phyloP scores from a whole-genome alignment of 2,113 vertebrate genomes.

The Chloropsis hardwickii region DNA sequence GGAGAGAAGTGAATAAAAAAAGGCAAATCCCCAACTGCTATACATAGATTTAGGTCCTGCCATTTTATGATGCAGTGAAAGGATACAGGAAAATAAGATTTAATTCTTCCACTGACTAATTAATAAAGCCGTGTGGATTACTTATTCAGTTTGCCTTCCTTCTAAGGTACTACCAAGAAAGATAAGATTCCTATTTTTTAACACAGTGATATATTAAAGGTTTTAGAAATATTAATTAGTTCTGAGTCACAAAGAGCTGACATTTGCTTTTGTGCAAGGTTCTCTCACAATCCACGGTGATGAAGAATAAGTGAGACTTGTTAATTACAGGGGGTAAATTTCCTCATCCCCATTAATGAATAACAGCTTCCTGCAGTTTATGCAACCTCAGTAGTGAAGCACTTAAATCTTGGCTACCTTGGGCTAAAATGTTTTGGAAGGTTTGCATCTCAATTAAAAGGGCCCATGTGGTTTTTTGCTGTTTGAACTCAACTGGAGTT shows the following conservation, averaged over 20 bases:
- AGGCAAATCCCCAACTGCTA: background rate
- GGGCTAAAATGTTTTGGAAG: background rate
- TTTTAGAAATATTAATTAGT: background rate
- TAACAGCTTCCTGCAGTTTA: background rate
- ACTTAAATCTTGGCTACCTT: background rate
- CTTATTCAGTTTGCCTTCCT: background rate
- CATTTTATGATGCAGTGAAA: background rate
- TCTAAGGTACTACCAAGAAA: background rate
- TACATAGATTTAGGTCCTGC: background rate
- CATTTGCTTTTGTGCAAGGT: slow-evolving; percentile 4
- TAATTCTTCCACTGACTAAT: background rate
- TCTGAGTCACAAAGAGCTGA: slow-evolving; percentile 6
- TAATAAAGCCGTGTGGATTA: background rate
- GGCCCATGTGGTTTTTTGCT: background rate
- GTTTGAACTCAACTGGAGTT: background rate
- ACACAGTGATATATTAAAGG: background rate
- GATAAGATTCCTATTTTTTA: background rate
- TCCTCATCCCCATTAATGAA: background rate
- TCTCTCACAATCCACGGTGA: background rate
- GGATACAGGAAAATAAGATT: background rate
- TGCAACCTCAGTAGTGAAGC: background rate
- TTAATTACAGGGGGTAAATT: background rate
- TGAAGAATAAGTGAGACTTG: background rate
- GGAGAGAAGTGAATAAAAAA: background rate
- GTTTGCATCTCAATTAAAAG: background rate